Percentiles rank a stretch among this genome's conserved stretches.
Evolutionary conservation across 2,113 vertebrate species (phyloP).

Genomic region (Ptilonorhynchus violaceus): DNA sequence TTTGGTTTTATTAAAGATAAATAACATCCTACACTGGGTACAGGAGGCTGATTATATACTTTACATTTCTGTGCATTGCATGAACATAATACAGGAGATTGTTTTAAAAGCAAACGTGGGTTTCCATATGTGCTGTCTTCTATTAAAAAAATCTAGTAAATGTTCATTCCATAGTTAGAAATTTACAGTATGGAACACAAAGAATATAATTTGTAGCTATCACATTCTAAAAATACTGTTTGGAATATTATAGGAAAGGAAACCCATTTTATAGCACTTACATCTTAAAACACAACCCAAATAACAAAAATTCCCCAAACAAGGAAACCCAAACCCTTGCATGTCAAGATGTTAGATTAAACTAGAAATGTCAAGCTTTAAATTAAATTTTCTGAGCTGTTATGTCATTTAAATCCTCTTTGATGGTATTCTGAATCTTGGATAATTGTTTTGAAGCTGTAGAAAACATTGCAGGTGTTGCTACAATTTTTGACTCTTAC

Average conservation of each 20-base stretch:
- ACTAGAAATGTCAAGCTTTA: neutral
- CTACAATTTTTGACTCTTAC: neutral
- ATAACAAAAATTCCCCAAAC: neutral
- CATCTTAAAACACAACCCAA: neutral
- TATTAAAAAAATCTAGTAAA: neutral
- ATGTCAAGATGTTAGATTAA: neutral
- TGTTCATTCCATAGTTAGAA: neutral
- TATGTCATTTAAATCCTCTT: neutral
- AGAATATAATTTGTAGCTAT: neutral
- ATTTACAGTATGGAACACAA: neutral
- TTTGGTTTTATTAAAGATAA: neutral
- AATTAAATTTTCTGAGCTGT: neutral
- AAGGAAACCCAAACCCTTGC: neutral
- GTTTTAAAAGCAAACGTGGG: neutral
- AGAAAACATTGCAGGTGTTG: neutral
- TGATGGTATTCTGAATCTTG: neutral
- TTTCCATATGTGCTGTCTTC: neutral
- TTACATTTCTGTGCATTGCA: neutral
- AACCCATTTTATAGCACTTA: neutral
- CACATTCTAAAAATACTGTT: neutral
- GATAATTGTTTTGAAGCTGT: neutral
- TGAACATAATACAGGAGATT: neutral
- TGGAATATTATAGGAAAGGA: neutral
- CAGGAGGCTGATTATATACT: neutral
- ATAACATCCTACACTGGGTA: neutral